A percentile compares a stretch with the other conserved stretches of the same genome.
Evolutionary conservation across 1,140 invertebrate genomes (phyloP).

Genomic region (Cydia amplana): DNA sequence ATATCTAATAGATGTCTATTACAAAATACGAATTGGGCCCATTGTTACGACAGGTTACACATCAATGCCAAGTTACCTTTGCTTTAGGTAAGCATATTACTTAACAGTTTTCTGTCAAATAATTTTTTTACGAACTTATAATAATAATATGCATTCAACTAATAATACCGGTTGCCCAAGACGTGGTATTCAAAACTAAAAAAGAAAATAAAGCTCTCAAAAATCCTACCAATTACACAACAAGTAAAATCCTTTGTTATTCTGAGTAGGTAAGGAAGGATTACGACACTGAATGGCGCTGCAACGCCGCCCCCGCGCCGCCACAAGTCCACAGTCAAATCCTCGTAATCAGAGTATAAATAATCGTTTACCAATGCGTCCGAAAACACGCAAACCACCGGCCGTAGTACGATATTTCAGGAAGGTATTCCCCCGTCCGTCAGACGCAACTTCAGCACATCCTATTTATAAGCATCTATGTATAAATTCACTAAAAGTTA

Average conservation of each 20-base stretch:
- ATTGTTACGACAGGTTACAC: neutral
- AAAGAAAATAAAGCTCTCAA: neutral
- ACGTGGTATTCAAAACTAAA: neutral
- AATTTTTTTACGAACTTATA: neutral
- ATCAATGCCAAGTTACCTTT: neutral
- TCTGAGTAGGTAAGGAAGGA: neutral
- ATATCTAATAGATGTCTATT: too few species aligned
- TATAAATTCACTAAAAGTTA: slow-evolving; percentile 80
- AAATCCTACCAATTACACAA: neutral
- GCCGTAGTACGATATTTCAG: slow-evolving; percentile 78
- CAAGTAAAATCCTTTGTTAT: neutral
- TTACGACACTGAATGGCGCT: neutral
- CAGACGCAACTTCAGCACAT: slow-evolving; percentile 77
- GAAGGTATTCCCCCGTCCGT: slow-evolving; percentile 79
- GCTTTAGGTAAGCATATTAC: neutral
- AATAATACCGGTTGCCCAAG: neutral
- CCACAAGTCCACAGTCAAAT: slow-evolving; percentile 50
- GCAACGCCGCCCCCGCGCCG: slow-evolving; percentile 41
- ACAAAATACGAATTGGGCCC: too few species aligned
- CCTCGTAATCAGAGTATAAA: slow-evolving; percentile 74
- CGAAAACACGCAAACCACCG: slow-evolving; percentile 74
- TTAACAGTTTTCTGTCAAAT: too few species aligned
- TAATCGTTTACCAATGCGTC: slow-evolving; percentile 78
- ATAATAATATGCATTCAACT: neutral
- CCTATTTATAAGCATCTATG: slow-evolving; percentile 80